Evolutionary conservation across 2,797 vertebrate genomes (phyloP), one percentile per base, ranked within the genome.

Genomic region (Distichodus sexfasciatus): DNA sequence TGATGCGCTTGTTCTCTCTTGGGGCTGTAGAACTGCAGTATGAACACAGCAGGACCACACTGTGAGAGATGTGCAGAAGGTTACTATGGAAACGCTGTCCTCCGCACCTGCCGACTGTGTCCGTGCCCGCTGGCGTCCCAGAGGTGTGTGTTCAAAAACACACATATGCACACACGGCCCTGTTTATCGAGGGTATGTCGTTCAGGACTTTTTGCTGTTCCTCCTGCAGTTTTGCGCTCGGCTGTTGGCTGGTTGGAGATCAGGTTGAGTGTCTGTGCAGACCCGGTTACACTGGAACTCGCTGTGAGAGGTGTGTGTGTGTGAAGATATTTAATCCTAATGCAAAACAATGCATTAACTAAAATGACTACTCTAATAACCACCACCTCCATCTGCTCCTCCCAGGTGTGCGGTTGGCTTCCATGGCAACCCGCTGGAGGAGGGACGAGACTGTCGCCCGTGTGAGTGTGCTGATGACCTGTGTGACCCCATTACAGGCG

Each of bases 391-490:
- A 48, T 58, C 1, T 21, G n/a, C 53, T 14, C 70, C 12, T 77
- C 76, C 79, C 79, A 97, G 95, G 69, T 97, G 95, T 87, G 89
- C 92, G 71, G 83, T 85, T 9, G 94, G 94, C 64, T 95, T 92
- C 85, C 94, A 92, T 46, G 94, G 95, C 61, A 90, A 93, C 79
- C 94, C 94, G 33, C 69, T 86, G 64, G 82, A 71, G 53, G 76
- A 84, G 26, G 87, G 88, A 76, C 88, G 90, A 31, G 89, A 81
- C 72, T 96, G 94, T 80, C 90, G 87, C 60, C 91, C 85, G 26
- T 97, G 94, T 82, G 85, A 76, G 8, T 96, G 93, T 62, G 78
- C 57, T n/a, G 24, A 88, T n/a, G 87, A 86, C 17, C 51, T 48
- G 76, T 97, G 94, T 85, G 87, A 94, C 76, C 79, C 77, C 26